These are phyloP conservation scores for Buceros bicornis DNA, from an alignment of 2,797 vertebrate genomes.

Conservation along the genomic window DNA sequence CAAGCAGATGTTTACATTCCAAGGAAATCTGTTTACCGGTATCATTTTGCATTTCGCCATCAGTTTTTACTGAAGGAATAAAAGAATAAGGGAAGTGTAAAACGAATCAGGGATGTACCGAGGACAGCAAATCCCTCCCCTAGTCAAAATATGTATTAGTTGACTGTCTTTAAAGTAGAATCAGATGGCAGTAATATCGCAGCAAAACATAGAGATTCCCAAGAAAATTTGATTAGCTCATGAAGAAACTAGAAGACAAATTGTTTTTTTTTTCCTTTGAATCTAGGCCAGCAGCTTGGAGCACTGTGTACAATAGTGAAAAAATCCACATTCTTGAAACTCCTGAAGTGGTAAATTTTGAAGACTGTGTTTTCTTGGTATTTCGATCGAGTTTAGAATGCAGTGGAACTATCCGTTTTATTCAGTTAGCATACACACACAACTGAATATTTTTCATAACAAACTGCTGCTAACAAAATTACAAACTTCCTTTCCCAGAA, in stretches of 20 bases:
- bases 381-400: background rate
- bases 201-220: background rate
- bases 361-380: background rate
- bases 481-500: background rate
- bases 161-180: background rate
- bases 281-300: background rate
- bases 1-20: background rate
- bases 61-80: background rate
- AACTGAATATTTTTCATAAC: background rate
- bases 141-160: background rate
- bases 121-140: background rate
- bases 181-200: background rate
- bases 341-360: background rate
- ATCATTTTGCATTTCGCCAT: background rate
- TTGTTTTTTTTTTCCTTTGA: background rate
- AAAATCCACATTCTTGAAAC: background rate
- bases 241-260: background rate
- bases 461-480: background rate
- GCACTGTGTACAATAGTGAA: background rate
- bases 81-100: background rate
- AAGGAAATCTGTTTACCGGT: background rate
- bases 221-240: background rate
- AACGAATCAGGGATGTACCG: background rate
- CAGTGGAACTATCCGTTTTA: background rate
- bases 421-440: background rate